phyloP scores from a whole-genome alignment of 2,888 invertebrate species.

The Scaptomyza flava region DNA sequence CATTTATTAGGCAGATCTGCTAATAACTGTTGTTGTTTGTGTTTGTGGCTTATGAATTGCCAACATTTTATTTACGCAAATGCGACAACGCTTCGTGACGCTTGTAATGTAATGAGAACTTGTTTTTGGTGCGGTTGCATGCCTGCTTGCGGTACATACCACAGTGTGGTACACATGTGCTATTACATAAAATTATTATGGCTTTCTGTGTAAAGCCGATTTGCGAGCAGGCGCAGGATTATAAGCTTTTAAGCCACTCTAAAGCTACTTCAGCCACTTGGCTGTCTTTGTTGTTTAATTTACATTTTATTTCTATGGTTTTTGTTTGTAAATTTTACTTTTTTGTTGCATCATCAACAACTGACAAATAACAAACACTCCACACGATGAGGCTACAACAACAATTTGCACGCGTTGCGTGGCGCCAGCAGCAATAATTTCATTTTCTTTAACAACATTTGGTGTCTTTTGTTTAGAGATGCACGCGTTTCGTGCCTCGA shows the following conservation, averaged over 20 bases:
- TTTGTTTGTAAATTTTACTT: conserved; percentile 10
- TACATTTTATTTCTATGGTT: conserved; percentile 63
- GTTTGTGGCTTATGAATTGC: conserved; percentile 27
- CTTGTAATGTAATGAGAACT: conserved; percentile 54
- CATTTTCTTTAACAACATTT: background rate
- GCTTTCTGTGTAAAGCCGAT: conserved; percentile 1
- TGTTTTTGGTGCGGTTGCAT: conserved; percentile 40
- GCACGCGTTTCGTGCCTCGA: conserved; percentile 14
- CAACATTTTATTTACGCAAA: conserved; percentile 56
- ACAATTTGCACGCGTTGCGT: conserved; percentile 74
- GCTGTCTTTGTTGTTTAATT: conserved; percentile 52
- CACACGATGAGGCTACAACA: conserved; percentile 39
- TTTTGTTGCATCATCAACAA: conserved; percentile 33
- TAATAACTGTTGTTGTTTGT: conserved; percentile 11
- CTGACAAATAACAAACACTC: conserved; percentile 16
- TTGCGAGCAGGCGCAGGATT: conserved; percentile 35
- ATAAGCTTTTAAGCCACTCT: conserved; percentile 11
- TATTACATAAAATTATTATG: conserved; percentile 62
- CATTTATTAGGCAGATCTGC: conserved; percentile 34
- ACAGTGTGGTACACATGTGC: background rate
- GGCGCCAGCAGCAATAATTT: conserved; percentile 38
- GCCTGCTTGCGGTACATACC: conserved; percentile 2
- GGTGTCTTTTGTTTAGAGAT: conserved; percentile 14
- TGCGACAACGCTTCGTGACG: conserved; percentile 20
- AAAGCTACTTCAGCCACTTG: conserved; percentile 19